Conservation (phyloP, 2,113 vertebrate genomes). For the Amphiprion percula region DNA sequence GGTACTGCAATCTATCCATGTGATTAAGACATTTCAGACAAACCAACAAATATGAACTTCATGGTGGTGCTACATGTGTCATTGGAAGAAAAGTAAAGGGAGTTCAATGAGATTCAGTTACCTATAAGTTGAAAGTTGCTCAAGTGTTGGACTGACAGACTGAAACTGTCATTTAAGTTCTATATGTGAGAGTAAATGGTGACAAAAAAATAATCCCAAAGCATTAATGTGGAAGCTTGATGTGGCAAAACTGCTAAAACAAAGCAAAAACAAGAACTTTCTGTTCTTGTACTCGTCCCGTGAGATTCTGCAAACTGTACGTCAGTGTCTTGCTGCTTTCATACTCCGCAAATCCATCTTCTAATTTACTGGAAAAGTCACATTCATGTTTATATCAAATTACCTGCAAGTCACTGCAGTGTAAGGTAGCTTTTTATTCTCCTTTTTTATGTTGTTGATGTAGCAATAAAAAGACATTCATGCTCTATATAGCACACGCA, state of each 20-base stretch:
- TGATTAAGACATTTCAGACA: no score
- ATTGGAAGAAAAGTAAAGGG: no score
- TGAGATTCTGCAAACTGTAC: not conserved
- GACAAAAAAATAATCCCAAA: not conserved
- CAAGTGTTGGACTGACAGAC: not conserved
- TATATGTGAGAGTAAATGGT: not conserved
- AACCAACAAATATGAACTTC: no score
- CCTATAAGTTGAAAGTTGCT: no score
- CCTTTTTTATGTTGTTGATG: not conserved
- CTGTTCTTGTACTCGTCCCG: not conserved
- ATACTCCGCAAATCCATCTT: not conserved
- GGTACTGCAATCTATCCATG: not conserved
- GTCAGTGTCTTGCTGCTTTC: not conserved
- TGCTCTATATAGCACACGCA: not conserved
- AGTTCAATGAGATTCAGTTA: no score
- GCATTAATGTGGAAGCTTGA: not conserved
- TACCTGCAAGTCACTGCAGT: not conserved
- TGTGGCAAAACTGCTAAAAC: not conserved
- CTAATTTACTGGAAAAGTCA: no score
- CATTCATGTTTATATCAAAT: not conserved
- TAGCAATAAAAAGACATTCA: conserved; percentile 10
- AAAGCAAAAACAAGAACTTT: conserved; percentile 1
- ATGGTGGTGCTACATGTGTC: no score
- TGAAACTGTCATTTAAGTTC: not conserved
- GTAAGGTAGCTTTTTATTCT: not conserved